A percentile compares a stretch with the other conserved stretches of the same genome.
Evolutionary conservation across 2,888 invertebrate species (phyloP).

Genomic region (Orchesellides sinensis): DNA sequence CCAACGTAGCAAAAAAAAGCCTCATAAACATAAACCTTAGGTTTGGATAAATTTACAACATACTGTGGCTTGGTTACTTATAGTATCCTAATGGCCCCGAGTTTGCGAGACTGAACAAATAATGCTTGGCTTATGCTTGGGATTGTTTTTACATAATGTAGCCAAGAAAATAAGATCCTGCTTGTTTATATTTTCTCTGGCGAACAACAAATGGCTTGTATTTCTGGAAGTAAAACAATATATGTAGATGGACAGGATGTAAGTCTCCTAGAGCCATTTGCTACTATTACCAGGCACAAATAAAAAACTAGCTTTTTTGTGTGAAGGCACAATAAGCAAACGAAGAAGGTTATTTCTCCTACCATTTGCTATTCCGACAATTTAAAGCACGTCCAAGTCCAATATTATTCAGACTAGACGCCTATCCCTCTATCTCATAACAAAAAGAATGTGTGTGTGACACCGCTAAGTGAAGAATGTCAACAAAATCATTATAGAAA

Average conservation of each 20-base stretch:
- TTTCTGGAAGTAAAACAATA: constrained; percentile 1
- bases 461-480: too few species aligned
- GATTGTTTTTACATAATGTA: neutral
- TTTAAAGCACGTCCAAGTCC: too few species aligned
- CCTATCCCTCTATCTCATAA: too few species aligned
- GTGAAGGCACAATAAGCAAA: too few species aligned
- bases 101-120: constrained; percentile 6
- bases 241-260: neutral
- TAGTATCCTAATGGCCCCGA: constrained; percentile 47
- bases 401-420: too few species aligned
- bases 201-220: constrained; percentile 22
- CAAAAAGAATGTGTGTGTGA: too few species aligned
- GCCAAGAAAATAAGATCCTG: neutral
- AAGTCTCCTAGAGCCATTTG: too few species aligned
- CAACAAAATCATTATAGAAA: too few species aligned
- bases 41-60: constrained; percentile 27
- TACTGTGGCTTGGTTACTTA: constrained; percentile 15
- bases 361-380: too few species aligned
- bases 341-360: too few species aligned
- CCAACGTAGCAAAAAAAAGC: constrained; percentile 19
- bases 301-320: neutral
- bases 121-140: neutral
- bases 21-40: constrained; percentile 35
- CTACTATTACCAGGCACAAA: neutral
- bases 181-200: constrained; percentile 35